Base-by-base conservation (phyloP, 1,140 invertebrate species). In the Anoplolepis gracilipes region DNA sequence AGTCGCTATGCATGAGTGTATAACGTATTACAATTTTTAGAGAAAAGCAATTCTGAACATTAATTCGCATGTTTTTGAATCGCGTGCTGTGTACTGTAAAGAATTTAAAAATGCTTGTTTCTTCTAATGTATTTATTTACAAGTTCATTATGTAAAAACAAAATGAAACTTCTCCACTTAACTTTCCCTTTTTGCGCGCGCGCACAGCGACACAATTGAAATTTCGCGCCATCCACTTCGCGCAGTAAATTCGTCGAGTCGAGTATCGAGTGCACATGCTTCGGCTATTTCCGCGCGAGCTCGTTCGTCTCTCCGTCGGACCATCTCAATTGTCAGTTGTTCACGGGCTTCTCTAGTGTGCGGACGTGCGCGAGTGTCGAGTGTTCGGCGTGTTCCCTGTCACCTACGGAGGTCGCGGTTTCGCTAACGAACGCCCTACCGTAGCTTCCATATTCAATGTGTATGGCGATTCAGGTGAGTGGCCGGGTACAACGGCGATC, bases 401-500 rank as follows among this genome's bases (percentile, higher is more conserved):
- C 90, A 90, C 90, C 87, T 90, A 91, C 89, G 90, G 89, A 91
- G 46, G 92, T 90, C 87, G 91, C 92, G 91, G 90, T 94, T 94
- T 94, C 90, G 90, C 90, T 88, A 93, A 93, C 93, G 90, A 93
- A 93, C 93, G 90, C 92, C 93, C 92, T 90, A 93, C 91, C 94
- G 94, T 95, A 92, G 89, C 92, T 94, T 95, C 93, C 93, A 93
- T 95, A 95, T 96, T 96, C 96, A 96, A 96, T 96, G 96, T 96
- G 96, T 96, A 96, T 96, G 96, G 96, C 95, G 95, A 96, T 95
- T 95, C 95, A 95, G 95, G 96, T 96, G 90, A 95, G 95, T 95
- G 59, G 10, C 11, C 19, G 25, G 53, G 11, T 33, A 10, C 4
- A 28, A 1, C 28, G 33, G n/a, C 8, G 3, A 1, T 39, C 10